Conservation (phyloP, 1,140 invertebrate genomes). For the Grapholita molesta region DNA sequence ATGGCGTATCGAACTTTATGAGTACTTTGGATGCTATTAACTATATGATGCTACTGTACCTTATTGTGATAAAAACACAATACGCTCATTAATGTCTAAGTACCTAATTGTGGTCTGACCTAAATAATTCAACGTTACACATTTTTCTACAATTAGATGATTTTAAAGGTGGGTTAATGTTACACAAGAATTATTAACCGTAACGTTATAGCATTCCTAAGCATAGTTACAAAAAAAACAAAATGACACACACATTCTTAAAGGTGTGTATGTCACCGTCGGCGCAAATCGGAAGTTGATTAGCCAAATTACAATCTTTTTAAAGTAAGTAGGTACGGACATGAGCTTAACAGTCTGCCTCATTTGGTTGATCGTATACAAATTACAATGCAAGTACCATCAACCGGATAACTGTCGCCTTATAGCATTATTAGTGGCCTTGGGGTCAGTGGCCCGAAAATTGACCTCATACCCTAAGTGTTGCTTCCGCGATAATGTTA, state of each 20-base stretch:
- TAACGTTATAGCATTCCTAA: too few species aligned
- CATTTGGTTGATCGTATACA: neutral
- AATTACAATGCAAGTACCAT: neutral
- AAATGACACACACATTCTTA: too few species aligned
- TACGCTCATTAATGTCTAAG: neutral
- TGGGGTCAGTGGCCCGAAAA: slow-evolving; percentile 7
- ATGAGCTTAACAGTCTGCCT: neutral
- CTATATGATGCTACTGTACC: too few species aligned
- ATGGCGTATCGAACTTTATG: too few species aligned
- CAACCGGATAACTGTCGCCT: slow-evolving; percentile 11
- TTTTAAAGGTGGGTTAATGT: neutral
- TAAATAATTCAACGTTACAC: neutral
- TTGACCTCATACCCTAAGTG: slow-evolving; percentile 8
- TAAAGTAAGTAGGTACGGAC: neutral
- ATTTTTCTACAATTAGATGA: neutral
- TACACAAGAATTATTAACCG: too few species aligned
- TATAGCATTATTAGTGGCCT: slow-evolving; percentile 2
- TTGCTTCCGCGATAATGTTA: slow-evolving; percentile 14
- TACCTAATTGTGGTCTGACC: too few species aligned
- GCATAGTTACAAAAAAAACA: too few species aligned
- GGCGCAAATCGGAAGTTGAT: too few species aligned
- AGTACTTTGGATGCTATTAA: too few species aligned
- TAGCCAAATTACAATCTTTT: neutral
- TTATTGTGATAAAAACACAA: neutral
- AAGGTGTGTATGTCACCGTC: too few species aligned